Percentiles rank a stretch among this genome's conserved stretches.
These are phyloP conservation scores for Drosophila ezoana DNA, from an alignment of 2,888 invertebrate species.

Conservation along the genomic window DNA sequence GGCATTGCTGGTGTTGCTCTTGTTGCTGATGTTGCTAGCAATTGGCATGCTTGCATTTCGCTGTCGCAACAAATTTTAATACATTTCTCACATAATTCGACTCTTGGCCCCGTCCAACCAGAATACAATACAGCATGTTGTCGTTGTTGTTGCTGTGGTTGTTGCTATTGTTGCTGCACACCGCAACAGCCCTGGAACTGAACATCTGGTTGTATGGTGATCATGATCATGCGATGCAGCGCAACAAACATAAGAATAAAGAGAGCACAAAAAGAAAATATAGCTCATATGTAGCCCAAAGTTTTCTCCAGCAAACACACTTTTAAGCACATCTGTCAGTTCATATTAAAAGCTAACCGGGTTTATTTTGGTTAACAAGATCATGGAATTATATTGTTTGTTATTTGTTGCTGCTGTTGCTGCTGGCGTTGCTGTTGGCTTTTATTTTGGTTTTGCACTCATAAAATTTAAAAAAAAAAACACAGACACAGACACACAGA, in stretches of 20 bases:
- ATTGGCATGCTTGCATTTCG: constrained; percentile 74
- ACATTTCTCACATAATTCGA: constrained; percentile 75
- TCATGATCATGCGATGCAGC: constrained; percentile 28
- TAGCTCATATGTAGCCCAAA: background rate
- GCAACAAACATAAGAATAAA: background rate
- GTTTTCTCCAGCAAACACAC: constrained; percentile 1
- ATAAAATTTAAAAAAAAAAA: constrained; percentile 31
- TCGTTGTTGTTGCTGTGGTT: constrained; percentile 25
- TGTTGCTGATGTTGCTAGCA: constrained; percentile 39
- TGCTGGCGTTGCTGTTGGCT: constrained; percentile 16
- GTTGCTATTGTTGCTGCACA: constrained; percentile 9
- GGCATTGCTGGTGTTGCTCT: background rate
- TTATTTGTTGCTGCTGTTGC: constrained; percentile 25
- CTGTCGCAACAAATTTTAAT: constrained; percentile 77
- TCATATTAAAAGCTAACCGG: constrained; percentile 10
- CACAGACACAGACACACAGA: constrained; percentile 5
- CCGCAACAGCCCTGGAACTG: constrained; percentile 26
- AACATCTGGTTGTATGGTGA: constrained; percentile 43
- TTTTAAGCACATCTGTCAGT: background rate
- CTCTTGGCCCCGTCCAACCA: constrained; percentile 51
- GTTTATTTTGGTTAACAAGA: constrained; percentile 55
- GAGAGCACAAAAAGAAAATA: background rate
- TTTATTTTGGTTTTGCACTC: constrained; percentile 44
- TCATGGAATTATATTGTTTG: constrained; percentile 69
- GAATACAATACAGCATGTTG: constrained; percentile 32